Evolutionary conservation across 2,113 vertebrate genomes (phyloP), one percentile per base, ranked within the genome.

Genomic region (Murina feae): DNA sequence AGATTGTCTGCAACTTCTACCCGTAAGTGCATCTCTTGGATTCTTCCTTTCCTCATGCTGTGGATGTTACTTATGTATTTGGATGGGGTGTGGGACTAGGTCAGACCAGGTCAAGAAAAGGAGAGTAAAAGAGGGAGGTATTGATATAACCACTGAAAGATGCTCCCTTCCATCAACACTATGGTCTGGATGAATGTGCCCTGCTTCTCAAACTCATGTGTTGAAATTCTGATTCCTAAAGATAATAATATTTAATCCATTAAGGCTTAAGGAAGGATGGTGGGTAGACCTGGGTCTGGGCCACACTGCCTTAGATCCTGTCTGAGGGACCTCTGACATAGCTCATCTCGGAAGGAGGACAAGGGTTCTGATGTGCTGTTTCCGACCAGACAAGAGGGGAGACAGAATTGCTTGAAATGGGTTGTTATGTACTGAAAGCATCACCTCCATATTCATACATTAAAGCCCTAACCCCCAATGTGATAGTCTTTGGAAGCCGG

Each of bases 291-390:
- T 69, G 37, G 30, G 1, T 66, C 53, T 63, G 3, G 7, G 25
- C 68, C 7, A 32, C 9, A 4, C n/a, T 21, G 32, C n/a, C 37
- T 39, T 25, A 42, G 85, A 23, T 39, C 11, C 68, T 6, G 28
- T 6, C 5, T 5, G 7, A 9, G 32, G 32, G 74, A 5, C 37
- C 75, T 86, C 21, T 9, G 32, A 0, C 12, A 5, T 18, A 0
- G 9, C 65, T 69, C 30, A 14, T 2, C 23, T 85, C 58, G 65
- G 32, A 51, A 23, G n/a, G 1, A 20, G 0, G 25, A 11, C 0
- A 6, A 58, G 42, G 3, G 10, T 65, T 39, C 74, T 60, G 2
- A 58, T 6, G 3, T 20, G 30, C 25, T 51, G 2, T 49, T 69
- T 42, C 63, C 30, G 51, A 14, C n/a, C 18, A 4, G 18, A 3